Conservation (phyloP, 30 jellyfish, hydroid and myxozoan species). For the Aurelia sp. region DNA sequence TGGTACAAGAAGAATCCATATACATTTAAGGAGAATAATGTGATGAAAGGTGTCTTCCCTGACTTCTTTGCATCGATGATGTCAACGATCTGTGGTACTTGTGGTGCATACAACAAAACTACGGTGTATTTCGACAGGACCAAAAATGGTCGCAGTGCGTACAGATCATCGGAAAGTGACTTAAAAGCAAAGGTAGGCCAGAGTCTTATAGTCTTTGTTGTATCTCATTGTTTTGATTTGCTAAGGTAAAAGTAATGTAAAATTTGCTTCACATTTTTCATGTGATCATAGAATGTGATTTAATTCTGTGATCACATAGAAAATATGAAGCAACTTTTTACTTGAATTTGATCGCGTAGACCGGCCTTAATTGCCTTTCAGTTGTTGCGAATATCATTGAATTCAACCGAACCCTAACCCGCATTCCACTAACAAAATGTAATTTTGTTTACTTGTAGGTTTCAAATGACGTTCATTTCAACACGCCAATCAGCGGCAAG, state of each 20-base stretch:
- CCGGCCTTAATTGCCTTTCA: too few relatives aligned
- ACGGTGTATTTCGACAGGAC: conserved; percentile 60
- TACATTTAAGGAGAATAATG: conserved; percentile 21
- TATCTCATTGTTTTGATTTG: too few relatives aligned
- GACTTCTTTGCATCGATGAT: conserved; percentile 57
- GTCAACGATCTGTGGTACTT: conserved; percentile 54
- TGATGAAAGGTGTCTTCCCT: conserved; percentile 62
- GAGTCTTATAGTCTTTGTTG: too few relatives aligned
- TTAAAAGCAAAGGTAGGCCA: conserved; percentile 36
- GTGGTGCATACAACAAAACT: conserved; percentile 44
- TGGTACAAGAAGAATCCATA: conserved; percentile 73
- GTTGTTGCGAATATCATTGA: too few relatives aligned
- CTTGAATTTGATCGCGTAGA: too few relatives aligned
- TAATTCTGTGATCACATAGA: too few relatives aligned
- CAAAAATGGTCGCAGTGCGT: conserved; percentile 56
- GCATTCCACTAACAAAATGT: too few relatives aligned
- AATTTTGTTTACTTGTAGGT: neutral
- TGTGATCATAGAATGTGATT: too few relatives aligned
- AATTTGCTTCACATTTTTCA: too few relatives aligned
- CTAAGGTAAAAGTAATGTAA: too few relatives aligned
- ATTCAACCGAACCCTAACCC: too few relatives aligned
- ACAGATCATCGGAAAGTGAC: conserved; percentile 31
- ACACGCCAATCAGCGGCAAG: conserved; percentile 66
- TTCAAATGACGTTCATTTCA: conserved; percentile 57
- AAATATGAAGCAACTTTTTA: too few relatives aligned